A percentile compares a stretch with the other conserved stretches of the same genome.
These are phyloP conservation scores for Coecobrya sp. DNA, from an alignment of 2,888 invertebrate species.

Conservation along the genomic window DNA sequence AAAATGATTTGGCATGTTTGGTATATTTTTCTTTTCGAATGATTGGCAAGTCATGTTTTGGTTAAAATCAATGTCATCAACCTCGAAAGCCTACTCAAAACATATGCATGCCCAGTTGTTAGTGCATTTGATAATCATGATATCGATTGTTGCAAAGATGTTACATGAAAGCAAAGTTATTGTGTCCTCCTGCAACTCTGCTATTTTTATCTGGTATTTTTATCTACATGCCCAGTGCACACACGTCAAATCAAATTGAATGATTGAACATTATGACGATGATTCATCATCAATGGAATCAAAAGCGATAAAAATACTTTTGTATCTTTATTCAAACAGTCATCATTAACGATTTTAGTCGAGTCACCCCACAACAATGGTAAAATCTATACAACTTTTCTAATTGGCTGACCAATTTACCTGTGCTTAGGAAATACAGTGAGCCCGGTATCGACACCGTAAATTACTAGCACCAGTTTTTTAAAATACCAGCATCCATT, in stretches of 20 bases:
- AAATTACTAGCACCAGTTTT: constrained; percentile 50
- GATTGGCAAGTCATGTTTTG: constrained; percentile 2
- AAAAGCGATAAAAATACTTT: constrained; percentile 41
- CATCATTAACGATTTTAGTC: constrained; percentile 34
- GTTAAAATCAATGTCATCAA: constrained; percentile 67
- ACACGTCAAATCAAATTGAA: constrained; percentile 71
- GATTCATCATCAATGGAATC: constrained; percentile 57
- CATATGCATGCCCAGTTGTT: background rate
- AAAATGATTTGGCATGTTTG: background rate
- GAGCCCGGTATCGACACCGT: background rate
- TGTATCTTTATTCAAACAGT: constrained; percentile 17
- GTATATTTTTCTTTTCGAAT: background rate
- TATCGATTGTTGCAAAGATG: constrained; percentile 12
- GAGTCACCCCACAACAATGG: constrained; percentile 53
- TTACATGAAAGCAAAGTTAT: background rate
- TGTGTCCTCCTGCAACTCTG: background rate
- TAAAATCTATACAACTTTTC: background rate
- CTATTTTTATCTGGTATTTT: background rate
- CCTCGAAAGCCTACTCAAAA: background rate
- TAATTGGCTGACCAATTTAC: background rate
- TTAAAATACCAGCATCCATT: background rate
- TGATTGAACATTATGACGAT: constrained; percentile 71
- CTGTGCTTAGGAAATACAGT: background rate
- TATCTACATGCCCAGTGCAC: constrained; percentile 42
- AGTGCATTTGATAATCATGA: constrained; percentile 27